A percentile compares a stretch with the other conserved stretches of the same genome.
Evolutionary conservation across 92 coral and sea anemone genomes (phyloP).

Genomic region (Bergia puertoricense): DNA sequence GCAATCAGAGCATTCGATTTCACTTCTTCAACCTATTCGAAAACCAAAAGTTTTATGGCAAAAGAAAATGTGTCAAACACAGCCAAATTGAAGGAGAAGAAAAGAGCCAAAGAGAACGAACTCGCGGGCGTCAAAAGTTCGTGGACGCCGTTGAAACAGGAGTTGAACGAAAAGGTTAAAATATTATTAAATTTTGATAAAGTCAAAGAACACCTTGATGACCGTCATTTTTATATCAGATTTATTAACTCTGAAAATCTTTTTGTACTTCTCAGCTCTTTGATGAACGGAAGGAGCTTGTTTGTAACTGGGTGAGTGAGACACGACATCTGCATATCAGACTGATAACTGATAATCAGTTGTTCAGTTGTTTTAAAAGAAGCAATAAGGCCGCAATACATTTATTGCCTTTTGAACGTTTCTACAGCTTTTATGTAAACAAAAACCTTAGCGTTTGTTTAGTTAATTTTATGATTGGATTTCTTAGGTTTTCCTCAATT

Average conservation of each 20-base stretch:
- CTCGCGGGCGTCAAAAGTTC: conserved; percentile 80
- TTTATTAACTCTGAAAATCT: not conserved
- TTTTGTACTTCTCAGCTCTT: conserved; percentile 65
- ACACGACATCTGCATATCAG: not conserved
- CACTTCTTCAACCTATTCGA: conserved; percentile 79
- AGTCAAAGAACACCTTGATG: not conserved
- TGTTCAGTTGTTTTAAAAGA: not conserved
- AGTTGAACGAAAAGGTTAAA: conserved; percentile 82
- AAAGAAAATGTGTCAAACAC: conserved; percentile 76
- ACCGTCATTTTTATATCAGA: not conserved
- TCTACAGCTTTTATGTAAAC: not conserved
- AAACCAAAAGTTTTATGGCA: conserved; percentile 85
- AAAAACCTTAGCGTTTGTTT: not conserved
- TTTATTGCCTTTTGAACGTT: not conserved
- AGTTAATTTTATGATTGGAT: too few relatives aligned
- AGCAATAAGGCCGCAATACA: not conserved
- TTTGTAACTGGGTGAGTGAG: conserved; percentile 92
- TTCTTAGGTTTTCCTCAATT: too few relatives aligned
- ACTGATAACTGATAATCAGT: not conserved
- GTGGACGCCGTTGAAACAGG: conserved; percentile 88
- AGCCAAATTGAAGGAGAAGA: conserved; percentile 76
- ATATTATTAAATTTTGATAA: not conserved
- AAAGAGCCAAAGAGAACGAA: conserved; percentile 52
- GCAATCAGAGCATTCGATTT: conserved; percentile 77
- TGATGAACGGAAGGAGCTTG: conserved; percentile 87